These are phyloP conservation scores for Tetranychus truncatus DNA, from an alignment of 2,888 invertebrate genomes.

Conservation along the genomic window DNA sequence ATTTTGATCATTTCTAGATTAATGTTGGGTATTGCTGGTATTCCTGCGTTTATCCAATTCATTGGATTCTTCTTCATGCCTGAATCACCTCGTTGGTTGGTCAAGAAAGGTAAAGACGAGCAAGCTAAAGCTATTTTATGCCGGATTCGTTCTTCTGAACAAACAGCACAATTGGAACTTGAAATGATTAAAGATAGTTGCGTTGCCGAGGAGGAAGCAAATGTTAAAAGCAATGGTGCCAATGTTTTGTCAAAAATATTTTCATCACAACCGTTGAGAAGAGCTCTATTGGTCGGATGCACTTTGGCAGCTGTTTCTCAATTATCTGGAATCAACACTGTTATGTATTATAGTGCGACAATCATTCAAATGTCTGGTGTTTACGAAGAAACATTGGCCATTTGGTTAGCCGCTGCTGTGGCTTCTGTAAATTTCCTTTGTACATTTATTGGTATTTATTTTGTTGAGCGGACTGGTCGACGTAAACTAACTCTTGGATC, in stretches of 20 bases:
- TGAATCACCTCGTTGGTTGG: conserved; percentile 40
- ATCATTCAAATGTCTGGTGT: conserved; percentile 37
- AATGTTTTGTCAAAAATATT: not conserved
- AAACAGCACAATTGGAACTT: conserved; percentile 33
- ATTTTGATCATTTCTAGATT: conserved; percentile 29
- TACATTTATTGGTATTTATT: conserved; percentile 36
- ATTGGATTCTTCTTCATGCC: conserved; percentile 40
- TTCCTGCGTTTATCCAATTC: conserved; percentile 38
- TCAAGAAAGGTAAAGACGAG: conserved; percentile 25
- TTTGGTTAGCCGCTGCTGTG: conserved; percentile 36
- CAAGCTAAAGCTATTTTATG: conserved; percentile 29
- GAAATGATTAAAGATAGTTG: conserved; percentile 30
- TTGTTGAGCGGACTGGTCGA: conserved; percentile 38
- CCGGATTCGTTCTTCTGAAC: conserved; percentile 29
- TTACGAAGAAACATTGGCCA: conserved; percentile 33
- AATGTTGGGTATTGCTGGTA: conserved; percentile 39
- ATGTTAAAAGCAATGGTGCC: not conserved
- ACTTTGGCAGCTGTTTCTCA: conserved; percentile 39
- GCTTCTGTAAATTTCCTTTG: conserved; percentile 37
- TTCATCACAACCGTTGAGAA: conserved; percentile 30
- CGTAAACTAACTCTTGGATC: conserved; percentile 31
- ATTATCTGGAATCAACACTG: conserved; percentile 40
- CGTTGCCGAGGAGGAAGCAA: conserved; percentile 26
- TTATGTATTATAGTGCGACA: conserved; percentile 39
- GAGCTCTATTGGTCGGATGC: conserved; percentile 38